Percentiles rank a stretch among this genome's conserved stretches.
Evolutionary conservation across 1,140 invertebrate species (phyloP).

Genomic region (Pachypsylla venusta): DNA sequence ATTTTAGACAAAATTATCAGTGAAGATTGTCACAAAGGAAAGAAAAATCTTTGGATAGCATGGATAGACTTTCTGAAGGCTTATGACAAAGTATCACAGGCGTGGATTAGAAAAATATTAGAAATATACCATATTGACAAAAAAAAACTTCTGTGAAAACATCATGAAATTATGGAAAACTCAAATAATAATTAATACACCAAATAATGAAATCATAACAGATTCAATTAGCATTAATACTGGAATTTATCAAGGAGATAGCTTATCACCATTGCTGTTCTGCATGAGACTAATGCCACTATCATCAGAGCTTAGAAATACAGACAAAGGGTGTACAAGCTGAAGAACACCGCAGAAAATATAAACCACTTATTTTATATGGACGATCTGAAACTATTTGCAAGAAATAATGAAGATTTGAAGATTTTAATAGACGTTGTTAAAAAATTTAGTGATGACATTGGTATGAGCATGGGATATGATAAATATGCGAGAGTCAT

Average conservation of each 20-base stretch:
- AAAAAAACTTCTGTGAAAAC: background rate
- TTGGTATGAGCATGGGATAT: background rate
- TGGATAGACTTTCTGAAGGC: constrained; percentile 9
- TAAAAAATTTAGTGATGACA: background rate
- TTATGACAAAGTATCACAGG: constrained; percentile 6
- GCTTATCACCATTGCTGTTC: constrained; percentile 16
- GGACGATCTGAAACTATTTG: constrained; percentile 8
- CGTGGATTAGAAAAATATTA: constrained; percentile 20
- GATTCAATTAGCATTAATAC: background rate
- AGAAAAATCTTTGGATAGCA: constrained; percentile 4
- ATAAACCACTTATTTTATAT: constrained; percentile 4
- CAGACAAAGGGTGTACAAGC: constrained; percentile 1
- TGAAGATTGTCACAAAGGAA: background rate
- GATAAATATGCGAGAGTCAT: constrained; percentile 8
- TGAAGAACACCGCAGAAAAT: background rate
- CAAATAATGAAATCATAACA: background rate
- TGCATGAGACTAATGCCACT: constrained; percentile 11
- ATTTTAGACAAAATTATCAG: background rate
- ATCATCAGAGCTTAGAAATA: background rate
- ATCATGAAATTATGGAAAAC: constrained; percentile 1
- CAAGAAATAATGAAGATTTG: background rate
- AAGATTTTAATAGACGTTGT: background rate
- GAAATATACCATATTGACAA: constrained; percentile 16
- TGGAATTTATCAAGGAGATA: constrained; percentile 18
- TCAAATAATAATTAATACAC: background rate